Conservation (phyloP, 1,140 invertebrate species). For the Planococcus citri region DNA sequence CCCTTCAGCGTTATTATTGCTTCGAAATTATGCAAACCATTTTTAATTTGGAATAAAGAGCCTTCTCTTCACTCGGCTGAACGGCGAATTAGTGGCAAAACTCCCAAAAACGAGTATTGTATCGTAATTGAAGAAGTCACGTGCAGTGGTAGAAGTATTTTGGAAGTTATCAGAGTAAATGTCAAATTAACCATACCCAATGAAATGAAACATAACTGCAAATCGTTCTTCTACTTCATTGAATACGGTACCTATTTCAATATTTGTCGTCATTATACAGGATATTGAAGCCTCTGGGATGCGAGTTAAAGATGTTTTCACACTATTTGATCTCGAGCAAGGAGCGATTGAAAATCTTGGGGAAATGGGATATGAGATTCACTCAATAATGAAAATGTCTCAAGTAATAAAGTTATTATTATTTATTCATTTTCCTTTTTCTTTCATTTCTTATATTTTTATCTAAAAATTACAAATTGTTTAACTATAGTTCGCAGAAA, state of each 20-base stretch:
- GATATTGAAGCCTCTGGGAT: not conserved
- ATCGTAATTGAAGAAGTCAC: not conserved
- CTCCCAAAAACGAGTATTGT: not conserved
- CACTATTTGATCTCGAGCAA: not conserved
- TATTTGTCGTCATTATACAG: not conserved
- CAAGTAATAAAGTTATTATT: not conserved
- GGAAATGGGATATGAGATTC: not conserved
- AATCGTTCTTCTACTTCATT: too few species aligned
- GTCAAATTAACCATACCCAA: too few species aligned
- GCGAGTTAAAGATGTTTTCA: not conserved
- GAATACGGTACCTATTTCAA: too few species aligned
- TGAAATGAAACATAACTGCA: too few species aligned
- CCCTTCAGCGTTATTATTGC: not conserved
- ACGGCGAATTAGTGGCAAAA: not conserved
- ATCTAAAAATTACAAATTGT: not conserved
- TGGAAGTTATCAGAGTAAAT: not conserved
- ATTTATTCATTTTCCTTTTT: not conserved
- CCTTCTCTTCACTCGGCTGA: not conserved
- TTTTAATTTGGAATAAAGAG: not conserved
- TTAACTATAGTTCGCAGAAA: not conserved
- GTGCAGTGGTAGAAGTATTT: not conserved
- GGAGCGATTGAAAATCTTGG: not conserved
- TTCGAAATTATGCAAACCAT: not conserved
- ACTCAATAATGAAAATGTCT: not conserved
- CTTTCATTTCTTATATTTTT: not conserved